Evolutionary conservation across 2,797 vertebrate species (phyloP).

Genomic region (Nasua narica): DNA sequence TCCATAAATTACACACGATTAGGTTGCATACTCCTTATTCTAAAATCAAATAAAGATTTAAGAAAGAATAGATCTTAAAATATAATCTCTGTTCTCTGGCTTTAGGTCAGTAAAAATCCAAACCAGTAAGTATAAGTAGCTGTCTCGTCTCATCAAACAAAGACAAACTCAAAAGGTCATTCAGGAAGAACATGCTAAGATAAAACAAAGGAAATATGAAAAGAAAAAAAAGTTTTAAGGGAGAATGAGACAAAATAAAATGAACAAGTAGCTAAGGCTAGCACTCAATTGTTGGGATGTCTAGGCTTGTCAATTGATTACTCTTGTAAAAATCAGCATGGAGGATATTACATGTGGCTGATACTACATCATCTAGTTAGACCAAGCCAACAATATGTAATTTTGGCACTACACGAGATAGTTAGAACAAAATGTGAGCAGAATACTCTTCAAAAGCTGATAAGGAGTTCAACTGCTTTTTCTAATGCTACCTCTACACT

Average conservation of each 20-base stretch:
- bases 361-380: constrained; percentile 11
- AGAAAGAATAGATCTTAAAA: neutral
- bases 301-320: constrained; percentile 30
- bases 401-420: constrained; percentile 26
- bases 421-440: neutral
- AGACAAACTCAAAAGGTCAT: neutral
- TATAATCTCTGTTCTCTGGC: neutral
- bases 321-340: constrained; percentile 6
- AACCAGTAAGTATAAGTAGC: neutral
- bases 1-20: neutral
- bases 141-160: neutral
- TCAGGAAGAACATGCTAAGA: neutral
- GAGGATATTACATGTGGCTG: neutral
- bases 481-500: neutral
- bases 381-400: constrained; percentile 47
- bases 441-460: constrained; percentile 14
- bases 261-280: neutral
- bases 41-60: neutral
- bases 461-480: neutral
- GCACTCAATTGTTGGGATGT: neutral
- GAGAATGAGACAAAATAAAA: constrained; percentile 19
- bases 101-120: neutral
- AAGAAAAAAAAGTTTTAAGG: neutral
- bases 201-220: neutral
- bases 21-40: neutral